These are phyloP conservation scores for Dastarcus helophoroides DNA, from an alignment of 2,888 invertebrate species.

Conservation along the genomic window DNA sequence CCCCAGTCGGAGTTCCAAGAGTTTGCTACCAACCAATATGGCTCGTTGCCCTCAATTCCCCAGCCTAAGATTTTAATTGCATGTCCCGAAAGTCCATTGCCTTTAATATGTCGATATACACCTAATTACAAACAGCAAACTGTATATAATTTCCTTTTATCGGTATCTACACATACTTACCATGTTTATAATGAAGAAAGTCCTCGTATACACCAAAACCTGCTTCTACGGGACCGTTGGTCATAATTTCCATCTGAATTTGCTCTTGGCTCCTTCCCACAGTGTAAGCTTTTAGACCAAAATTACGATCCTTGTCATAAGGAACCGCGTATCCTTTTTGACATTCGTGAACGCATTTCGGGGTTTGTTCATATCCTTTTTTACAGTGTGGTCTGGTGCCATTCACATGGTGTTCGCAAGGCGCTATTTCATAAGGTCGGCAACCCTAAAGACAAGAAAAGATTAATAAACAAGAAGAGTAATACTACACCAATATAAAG, in stretches of 20 bases:
- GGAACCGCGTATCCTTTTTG: constrained; percentile 52
- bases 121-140: too few relatives aligned
- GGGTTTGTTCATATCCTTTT: constrained; percentile 60
- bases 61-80: constrained; percentile 50
- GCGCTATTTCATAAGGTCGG: constrained; percentile 71
- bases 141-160: too few relatives aligned
- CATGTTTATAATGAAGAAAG: constrained; percentile 71
- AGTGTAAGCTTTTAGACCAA: constrained; percentile 54
- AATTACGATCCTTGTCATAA: constrained; percentile 65
- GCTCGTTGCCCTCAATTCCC: constrained; percentile 42
- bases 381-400: constrained; percentile 65
- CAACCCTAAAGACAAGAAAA: constrained; percentile 75
- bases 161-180: too few relatives aligned
- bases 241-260: constrained; percentile 73
- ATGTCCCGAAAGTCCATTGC: constrained; percentile 56
- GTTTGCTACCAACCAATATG: constrained; percentile 51
- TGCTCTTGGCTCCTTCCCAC: constrained; percentile 48
- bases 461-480: too few relatives aligned
- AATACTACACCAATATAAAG: too few relatives aligned
- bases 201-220: constrained; percentile 82
- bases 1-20: constrained; percentile 55
- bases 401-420: constrained; percentile 84
- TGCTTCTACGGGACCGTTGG: constrained; percentile 81
- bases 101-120: constrained; percentile 59
- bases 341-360: constrained; percentile 66